These are phyloP conservation scores for Holothuria leucospilota DNA, from an alignment of 53 echinoderm and acorn worm genomes.

Conservation along the genomic window DNA sequence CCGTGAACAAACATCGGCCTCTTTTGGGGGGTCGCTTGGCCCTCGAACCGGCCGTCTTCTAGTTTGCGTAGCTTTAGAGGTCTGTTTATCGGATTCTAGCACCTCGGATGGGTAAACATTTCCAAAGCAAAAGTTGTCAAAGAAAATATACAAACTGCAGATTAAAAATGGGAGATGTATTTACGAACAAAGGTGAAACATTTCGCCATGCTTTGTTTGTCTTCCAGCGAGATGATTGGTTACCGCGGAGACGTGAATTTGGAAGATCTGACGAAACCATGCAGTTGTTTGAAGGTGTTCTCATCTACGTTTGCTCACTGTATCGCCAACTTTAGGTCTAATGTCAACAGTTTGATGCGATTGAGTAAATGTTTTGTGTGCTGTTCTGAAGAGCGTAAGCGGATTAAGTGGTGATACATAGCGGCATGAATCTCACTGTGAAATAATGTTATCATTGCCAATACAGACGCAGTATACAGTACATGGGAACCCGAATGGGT, in stretches of 20 bases:
- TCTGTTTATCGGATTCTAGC: constrained; percentile 15
- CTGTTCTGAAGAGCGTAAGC: constrained; percentile 41
- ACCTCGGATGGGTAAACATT: constrained; percentile 22
- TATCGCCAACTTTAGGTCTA: constrained; percentile 11
- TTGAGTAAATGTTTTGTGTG: constrained; percentile 33
- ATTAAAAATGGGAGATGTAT: constrained; percentile 37
- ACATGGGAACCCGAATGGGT: no score
- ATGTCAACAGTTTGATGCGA: constrained; percentile 22
- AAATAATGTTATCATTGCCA: no score
- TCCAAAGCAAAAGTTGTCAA: constrained; percentile 29
- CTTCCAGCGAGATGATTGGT: neutral
- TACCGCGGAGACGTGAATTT: constrained; percentile 8
- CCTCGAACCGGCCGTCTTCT: neutral
- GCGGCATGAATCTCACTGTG: no score
- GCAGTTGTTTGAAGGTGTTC: constrained; percentile 8
- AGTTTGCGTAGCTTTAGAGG: constrained; percentile 3
- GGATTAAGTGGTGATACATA: constrained; percentile 28
- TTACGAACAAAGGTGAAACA: constrained; percentile 48
- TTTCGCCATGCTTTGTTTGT: constrained; percentile 11
- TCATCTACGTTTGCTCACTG: constrained; percentile 22
- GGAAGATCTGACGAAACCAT: neutral
- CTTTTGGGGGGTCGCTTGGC: constrained; percentile 31
- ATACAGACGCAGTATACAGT: no score
- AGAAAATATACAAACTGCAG: constrained; percentile 31
- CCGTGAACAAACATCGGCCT: constrained; percentile 36